Percentiles rank a stretch among this genome's conserved stretches.
These are phyloP conservation scores for Epizoanthus scotinus DNA, from an alignment of 92 coral and sea anemone genomes.

Conservation along the genomic window DNA sequence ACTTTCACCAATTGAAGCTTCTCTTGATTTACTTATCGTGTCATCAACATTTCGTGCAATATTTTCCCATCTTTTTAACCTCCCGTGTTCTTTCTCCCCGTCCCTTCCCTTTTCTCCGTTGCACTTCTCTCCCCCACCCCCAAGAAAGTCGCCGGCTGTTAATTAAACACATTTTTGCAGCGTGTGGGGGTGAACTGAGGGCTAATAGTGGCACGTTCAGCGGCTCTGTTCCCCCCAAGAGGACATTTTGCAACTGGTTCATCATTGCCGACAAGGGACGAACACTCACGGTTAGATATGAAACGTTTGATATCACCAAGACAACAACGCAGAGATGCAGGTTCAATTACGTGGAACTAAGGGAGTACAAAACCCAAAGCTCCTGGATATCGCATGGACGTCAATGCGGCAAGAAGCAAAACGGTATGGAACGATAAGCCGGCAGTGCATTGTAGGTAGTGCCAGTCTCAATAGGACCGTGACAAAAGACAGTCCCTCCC, in stretches of 20 bases:
- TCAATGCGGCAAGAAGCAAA: conserved; percentile 29
- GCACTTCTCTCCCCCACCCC: neutral
- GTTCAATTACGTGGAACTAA: conserved; percentile 15
- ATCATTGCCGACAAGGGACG: conserved; percentile 19
- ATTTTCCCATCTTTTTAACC: no score
- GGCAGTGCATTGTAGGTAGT: no score
- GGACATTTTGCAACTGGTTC: conserved; percentile 18
- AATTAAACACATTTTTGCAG: neutral
- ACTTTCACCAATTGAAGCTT: no score
- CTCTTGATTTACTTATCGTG: no score
- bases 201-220: conserved; percentile 14
- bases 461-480: no score
- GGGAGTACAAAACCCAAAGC: neutral
- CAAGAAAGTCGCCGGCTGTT: neutral
- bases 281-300: conserved; percentile 6
- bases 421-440: neutral
- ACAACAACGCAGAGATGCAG: conserved; percentile 14
- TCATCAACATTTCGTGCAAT: no score
- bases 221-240: conserved; percentile 2
- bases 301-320: conserved; percentile 19
- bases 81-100: no score
- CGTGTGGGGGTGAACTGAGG: conserved; percentile 17
- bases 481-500: no score
- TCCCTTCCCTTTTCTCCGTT: neutral
- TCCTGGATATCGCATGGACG: conserved; percentile 22